Percentiles rank a stretch among this genome's conserved stretches.
Evolutionary conservation across 1,140 invertebrate genomes (phyloP).

Genomic region (Pseudomyrmex cubaensis): DNA sequence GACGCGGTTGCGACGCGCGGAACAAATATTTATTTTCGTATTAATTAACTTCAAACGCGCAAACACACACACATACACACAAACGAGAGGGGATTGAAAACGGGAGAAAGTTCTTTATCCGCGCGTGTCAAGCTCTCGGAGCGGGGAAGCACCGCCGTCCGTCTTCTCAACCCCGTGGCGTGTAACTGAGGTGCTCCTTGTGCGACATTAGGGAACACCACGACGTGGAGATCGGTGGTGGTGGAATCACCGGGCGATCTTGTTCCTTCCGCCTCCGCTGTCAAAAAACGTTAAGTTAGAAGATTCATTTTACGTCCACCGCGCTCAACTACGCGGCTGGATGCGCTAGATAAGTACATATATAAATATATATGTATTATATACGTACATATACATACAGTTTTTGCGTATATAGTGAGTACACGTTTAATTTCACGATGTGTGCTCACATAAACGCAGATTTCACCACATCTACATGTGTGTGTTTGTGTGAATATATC

Average conservation of each 20-base stretch:
- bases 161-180: slow-evolving; percentile 73
- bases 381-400: too few relatives aligned
- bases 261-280: slow-evolving; percentile 3
- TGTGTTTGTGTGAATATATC: too few relatives aligned
- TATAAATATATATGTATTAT: too few relatives aligned
- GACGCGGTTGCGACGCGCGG: neutral
- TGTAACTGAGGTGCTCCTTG: slow-evolving; percentile 72
- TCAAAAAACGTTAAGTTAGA: neutral
- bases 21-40: slow-evolving; percentile 26
- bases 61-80: too few relatives aligned
- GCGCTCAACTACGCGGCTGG: too few relatives aligned
- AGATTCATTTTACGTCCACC: too few relatives aligned
- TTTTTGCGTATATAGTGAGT: too few relatives aligned
- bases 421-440: too few relatives aligned
- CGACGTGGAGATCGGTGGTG: slow-evolving; percentile 11
- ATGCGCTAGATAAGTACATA: too few relatives aligned
- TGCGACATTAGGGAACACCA: slow-evolving; percentile 58
- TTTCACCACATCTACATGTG: too few relatives aligned
- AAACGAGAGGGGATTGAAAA: neutral
- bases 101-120: neutral
- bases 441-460: too few relatives aligned
- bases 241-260: slow-evolving; percentile 47
- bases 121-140: neutral
- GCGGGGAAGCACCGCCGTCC: slow-evolving; percentile 61
- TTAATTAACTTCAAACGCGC: neutral